Evolutionary conservation across 2,797 vertebrate species (phyloP).

Genomic region (Crenichthys baileyi): DNA sequence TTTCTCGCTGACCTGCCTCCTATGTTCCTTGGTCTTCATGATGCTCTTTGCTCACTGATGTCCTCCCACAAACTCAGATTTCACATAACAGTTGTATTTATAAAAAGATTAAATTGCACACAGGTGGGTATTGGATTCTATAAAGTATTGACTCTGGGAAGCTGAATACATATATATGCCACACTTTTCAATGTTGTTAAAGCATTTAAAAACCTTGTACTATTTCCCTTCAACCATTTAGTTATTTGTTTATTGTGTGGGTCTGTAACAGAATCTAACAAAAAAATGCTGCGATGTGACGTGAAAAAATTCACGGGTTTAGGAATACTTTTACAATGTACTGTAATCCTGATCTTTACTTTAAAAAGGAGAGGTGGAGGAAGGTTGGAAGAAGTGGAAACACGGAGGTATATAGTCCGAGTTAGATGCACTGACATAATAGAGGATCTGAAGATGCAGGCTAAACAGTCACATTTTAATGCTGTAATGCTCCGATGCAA

Average conservation of each 20-base stretch:
- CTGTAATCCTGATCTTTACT: slow-evolving; percentile 56
- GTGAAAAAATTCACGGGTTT: not conserved
- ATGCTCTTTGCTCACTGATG: too few relatives aligned
- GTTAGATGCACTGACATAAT: not conserved
- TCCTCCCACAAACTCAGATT: too few relatives aligned
- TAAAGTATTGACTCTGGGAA: not conserved
- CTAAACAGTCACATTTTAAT: slow-evolving; percentile 36
- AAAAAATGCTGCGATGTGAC: too few relatives aligned
- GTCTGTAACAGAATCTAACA: not conserved
- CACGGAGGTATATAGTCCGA: not conserved
- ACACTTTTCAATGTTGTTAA: not conserved
- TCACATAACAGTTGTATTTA: too few relatives aligned
- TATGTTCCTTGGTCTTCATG: too few relatives aligned
- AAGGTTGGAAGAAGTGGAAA: not conserved
- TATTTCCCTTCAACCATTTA: not conserved
- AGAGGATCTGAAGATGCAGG: slow-evolving; percentile 38
- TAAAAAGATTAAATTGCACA: too few relatives aligned
- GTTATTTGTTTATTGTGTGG: not conserved
- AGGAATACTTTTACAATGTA: not conserved
- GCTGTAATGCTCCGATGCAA: slow-evolving; percentile 17
- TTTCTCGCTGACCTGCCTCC: too few relatives aligned
- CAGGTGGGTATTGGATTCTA: not conserved
- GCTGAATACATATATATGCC: not conserved
- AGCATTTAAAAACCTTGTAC: too few relatives aligned
- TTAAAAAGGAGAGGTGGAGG: slow-evolving; percentile 20